phyloP scores from a whole-genome alignment of 1,140 invertebrate species.

The Pseudobourletiella spinata region DNA sequence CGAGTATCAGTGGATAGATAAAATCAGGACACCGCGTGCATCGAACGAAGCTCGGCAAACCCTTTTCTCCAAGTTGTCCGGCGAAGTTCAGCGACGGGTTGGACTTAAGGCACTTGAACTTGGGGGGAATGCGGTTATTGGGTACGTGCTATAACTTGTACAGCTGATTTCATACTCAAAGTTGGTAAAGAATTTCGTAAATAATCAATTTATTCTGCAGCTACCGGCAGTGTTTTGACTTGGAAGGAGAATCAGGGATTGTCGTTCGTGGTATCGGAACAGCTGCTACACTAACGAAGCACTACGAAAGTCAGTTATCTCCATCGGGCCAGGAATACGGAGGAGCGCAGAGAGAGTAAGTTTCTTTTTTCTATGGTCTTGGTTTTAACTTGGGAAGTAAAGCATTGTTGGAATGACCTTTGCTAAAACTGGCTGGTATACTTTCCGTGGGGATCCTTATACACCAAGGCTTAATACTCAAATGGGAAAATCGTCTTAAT shows the following conservation, averaged over 20 bases:
- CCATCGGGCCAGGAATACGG: constrained; percentile 9
- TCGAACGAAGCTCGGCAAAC: constrained; percentile 95
- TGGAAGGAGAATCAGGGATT: constrained; percentile 93
- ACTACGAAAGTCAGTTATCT: constrained; percentile 30
- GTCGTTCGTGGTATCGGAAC: constrained; percentile 87
- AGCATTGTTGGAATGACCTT: background rate
- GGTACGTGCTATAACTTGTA: too few relatives aligned
- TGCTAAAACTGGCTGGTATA: too few relatives aligned
- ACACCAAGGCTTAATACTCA: too few relatives aligned
- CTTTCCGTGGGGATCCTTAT: too few relatives aligned
- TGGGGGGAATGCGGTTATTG: constrained; percentile 91
- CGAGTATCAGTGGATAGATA: constrained; percentile 98
- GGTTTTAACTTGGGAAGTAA: background rate
- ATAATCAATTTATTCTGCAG: constrained; percentile 41
- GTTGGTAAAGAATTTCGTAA: too few relatives aligned
- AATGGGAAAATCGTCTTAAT: too few relatives aligned
- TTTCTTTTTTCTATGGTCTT: background rate
- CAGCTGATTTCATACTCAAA: too few relatives aligned
- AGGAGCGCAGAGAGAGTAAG: constrained; percentile 35
- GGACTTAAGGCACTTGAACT: constrained; percentile 88
- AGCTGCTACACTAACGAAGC: constrained; percentile 57
- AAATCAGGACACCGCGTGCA: constrained; percentile 88
- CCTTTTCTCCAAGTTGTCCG: constrained; percentile 88
- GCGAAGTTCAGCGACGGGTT: constrained; percentile 85
- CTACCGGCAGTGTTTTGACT: constrained; percentile 89